Evolutionary conservation across 2,113 vertebrate species (phyloP), one percentile per base, ranked within the genome.

Genomic region (Odontesthes bonariensis): DNA sequence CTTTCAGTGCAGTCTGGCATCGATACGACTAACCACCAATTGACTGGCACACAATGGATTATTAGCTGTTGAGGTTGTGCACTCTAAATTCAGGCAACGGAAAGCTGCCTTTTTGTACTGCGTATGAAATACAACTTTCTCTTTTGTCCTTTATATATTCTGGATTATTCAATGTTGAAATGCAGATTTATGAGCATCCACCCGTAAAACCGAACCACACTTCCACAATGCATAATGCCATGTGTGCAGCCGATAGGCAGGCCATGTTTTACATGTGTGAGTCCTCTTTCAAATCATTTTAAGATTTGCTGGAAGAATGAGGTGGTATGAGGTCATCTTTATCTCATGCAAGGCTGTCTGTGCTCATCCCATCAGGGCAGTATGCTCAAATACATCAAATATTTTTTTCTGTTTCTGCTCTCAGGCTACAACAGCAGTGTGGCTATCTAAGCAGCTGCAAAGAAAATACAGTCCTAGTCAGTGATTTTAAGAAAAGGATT

Each of bases 81-180:
- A 13, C n/a, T 65, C 3, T 35, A 32, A 73, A 56, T 44, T 40
- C 31, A 46, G 32, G 40, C 12, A 27, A 8, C n/a, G 52, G 23
- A 58, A 56, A 42, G 42, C 59, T 27, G 42, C 53, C 9, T 59
- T 69, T 62, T 14, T 60, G 19, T 46, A 6, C 14, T 59, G 13
- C 4, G 64, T 78, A 61, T 27, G 13, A 66, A 63, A 65, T 42
- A 46, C 5, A 56, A 11, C 4, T 32, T 19, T 49, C 17, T 19
- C 17, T 69, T 47, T 56, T 55, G 40, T 47, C 38, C 40, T 63
- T 61, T 42, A 55, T 13, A 42, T 32, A 20, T 53, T 72, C 0
- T 64, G 42, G 51, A 66, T 73, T 65, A 73, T 54, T 71, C 40
- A 38, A 20, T 57, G 32, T 57, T 22, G 19, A 65, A 56, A 72